Conservation (phyloP, 2,113 vertebrate species). For the Cynoglossus semilaevis region DNA sequence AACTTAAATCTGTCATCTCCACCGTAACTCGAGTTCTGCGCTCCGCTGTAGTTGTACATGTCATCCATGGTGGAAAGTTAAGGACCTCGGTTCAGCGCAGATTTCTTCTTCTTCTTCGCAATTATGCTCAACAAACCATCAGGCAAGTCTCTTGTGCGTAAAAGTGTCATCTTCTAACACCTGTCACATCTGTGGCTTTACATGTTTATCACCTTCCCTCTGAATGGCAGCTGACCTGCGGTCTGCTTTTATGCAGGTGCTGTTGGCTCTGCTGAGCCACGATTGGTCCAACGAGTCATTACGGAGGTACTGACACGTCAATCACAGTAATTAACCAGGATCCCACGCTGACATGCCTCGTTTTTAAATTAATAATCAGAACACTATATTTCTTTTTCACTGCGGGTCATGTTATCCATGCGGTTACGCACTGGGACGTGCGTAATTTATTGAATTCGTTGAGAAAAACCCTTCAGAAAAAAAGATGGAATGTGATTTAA, state of each 20-base stretch:
- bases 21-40: conserved; percentile 53
- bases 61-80: conserved; percentile 67
- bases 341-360: too few relatives aligned
- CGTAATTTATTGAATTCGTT: too few relatives aligned
- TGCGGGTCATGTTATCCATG: too few relatives aligned
- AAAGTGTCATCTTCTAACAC: not conserved
- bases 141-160: not conserved
- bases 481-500: too few relatives aligned
- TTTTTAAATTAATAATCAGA: too few relatives aligned
- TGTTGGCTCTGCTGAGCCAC: conserved; percentile 22
- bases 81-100: not conserved
- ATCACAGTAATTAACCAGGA: not conserved
- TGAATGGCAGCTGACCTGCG: conserved; percentile 13
- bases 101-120: not conserved
- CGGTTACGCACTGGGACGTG: too few relatives aligned
- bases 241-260: conserved; percentile 61
- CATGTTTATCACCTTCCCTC: conserved; percentile 10
- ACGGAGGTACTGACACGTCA: not conserved
- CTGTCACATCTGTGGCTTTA: not conserved
- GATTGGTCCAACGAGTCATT: conserved; percentile 53
- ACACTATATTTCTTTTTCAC: too few relatives aligned
- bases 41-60: conserved; percentile 60
- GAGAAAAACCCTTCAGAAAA: too few relatives aligned
- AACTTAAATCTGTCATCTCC: conserved; percentile 52
- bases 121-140: conserved; percentile 6